Conservation (phyloP, 2,797 vertebrate genomes). For the Eulemur coronatus region DNA sequence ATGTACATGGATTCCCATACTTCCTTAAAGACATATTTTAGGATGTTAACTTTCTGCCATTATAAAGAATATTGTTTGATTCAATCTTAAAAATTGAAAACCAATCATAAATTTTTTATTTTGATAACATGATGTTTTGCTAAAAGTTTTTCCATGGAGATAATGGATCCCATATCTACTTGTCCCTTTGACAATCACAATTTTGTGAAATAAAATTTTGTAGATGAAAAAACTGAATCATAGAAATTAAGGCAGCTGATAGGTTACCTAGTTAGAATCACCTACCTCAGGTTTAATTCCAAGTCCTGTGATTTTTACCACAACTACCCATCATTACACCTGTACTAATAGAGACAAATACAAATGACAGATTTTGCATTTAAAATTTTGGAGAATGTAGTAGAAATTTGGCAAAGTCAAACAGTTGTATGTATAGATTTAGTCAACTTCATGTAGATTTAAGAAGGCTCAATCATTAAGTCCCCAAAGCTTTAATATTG, state of each 20-base stretch:
- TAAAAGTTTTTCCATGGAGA: background rate
- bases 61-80: background rate
- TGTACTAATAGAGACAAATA: slow-evolving; percentile 25
- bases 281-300: background rate
- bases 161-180: background rate
- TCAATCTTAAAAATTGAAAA: slow-evolving; percentile 28
- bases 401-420: background rate
- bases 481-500: background rate
- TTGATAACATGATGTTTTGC: background rate
- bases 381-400: slow-evolving; percentile 33
- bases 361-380: slow-evolving; percentile 12
- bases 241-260: background rate
- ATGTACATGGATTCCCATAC: background rate
- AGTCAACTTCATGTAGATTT: background rate
- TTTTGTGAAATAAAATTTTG: slow-evolving; percentile 19
- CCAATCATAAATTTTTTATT: background rate
- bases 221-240: background rate
- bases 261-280: background rate
- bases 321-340: background rate
- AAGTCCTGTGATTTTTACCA: background rate
- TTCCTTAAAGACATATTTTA: slow-evolving; percentile 1
- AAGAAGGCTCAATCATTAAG: background rate
- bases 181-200: background rate
- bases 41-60: background rate
- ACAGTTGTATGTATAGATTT: background rate